Base-by-base conservation (phyloP, 2,888 invertebrate genomes). In the Orthosia gothica region DNA sequence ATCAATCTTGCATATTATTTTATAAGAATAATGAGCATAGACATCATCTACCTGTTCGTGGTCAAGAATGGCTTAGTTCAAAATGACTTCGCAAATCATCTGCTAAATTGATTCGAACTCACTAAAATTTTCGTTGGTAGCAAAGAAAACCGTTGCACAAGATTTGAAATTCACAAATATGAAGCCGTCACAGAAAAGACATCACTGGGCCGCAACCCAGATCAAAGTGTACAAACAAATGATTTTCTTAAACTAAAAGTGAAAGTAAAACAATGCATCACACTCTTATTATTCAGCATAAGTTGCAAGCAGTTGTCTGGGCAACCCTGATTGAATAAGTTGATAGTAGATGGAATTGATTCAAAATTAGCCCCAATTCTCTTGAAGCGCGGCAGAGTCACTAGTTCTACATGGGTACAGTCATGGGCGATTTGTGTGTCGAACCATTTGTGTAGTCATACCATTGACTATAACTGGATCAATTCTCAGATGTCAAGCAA, bases 191-290 rank as follows among this genome's bases (percentile, higher is more conserved):
- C 40, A 9, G 9, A 40, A 40, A 54, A 47, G 18, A 63, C 32
- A 73, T 16, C 16, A 61, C 15, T 20, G 26, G 15, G 32, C 7
- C n/a, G 1, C 32, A 32, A 55, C 32, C 18, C 4, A 68, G 20
- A 59, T 61, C 62, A 62, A 45, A 74, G 13, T 67, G 45, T 55
- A 20, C 20, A 61, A 67, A 74, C 64, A 74, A 67, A 65, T 57
- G 55, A 75, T 78, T 74, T 76, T 76, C 73, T 65, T 66, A 69
- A 76, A 62, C 61, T 73, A 49, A 81, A 70, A 83, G 83, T 76
- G 81, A 81, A 83, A 83, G 83, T 75, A 45, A 68, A 67, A 81
- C 70, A 63, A 71, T 78, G 79, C 79, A 76, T 68, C 66, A 64
- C 18, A 62, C 50, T 74, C 66, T 79, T 83, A 71, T 70, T 79